Evolutionary conservation across 2,113 vertebrate genomes (phyloP).

Genomic region (Zosterops pallidus): DNA sequence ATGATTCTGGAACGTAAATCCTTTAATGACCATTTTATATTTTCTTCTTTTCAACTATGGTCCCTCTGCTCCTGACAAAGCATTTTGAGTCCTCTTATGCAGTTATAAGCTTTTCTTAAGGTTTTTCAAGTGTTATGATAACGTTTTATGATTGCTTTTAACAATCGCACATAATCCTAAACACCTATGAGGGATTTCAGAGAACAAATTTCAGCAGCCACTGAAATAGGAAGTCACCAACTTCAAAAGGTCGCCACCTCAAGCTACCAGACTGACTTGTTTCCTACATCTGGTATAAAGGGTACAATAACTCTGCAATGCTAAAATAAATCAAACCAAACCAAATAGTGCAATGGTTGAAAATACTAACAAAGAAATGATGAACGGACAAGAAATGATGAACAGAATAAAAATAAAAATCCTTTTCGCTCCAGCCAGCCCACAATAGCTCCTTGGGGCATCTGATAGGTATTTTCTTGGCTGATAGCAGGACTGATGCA

Average conservation of each 20-base stretch:
- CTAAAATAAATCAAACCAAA: not conserved
- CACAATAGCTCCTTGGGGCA: not conserved
- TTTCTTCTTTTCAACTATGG: not conserved
- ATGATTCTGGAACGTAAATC: not conserved
- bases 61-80: not conserved
- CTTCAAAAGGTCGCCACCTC: not conserved
- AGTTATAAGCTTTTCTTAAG: not conserved
- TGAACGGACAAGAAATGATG: not conserved
- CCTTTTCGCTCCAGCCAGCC: not conserved
- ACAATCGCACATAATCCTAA: not conserved
- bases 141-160: not conserved
- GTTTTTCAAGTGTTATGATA: not conserved
- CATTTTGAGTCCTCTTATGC: not conserved
- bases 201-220: not conserved
- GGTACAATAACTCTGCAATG: not conserved
- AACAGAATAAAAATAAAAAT: not conserved
- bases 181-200: not conserved
- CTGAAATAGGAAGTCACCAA: not conserved
- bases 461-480: conserved; percentile 13
- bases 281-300: not conserved
- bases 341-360: not conserved
- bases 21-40: not conserved
- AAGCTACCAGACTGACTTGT: not conserved
- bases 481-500: not conserved
- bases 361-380: not conserved